These are phyloP conservation scores for Antheraea yamamai DNA, from an alignment of 2,888 invertebrate genomes.

Conservation along the genomic window DNA sequence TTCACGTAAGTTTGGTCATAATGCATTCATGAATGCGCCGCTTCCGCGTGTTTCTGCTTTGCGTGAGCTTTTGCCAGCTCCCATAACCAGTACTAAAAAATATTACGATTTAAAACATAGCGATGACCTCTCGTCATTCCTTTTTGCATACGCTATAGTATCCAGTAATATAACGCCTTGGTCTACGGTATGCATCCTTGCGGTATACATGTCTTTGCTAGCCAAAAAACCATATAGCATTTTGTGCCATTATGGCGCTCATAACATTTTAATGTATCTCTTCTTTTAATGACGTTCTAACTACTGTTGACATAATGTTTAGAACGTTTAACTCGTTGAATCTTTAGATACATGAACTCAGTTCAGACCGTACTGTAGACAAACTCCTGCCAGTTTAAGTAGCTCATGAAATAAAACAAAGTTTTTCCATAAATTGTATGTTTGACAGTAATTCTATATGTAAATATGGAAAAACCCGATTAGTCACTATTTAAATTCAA, in stretches of 20 bases:
- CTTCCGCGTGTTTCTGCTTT: too few species aligned
- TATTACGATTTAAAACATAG: too few species aligned
- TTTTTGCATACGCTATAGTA: too few species aligned
- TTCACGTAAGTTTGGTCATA: too few species aligned
- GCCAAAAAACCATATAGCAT: not conserved
- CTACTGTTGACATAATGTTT: not conserved
- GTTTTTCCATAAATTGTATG: not conserved
- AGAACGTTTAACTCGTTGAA: not conserved
- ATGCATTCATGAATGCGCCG: too few species aligned
- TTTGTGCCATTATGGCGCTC: not conserved
- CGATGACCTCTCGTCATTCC: not conserved
- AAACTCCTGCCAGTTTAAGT: not conserved
- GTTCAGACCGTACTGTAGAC: not conserved
- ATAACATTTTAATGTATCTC: not conserved
- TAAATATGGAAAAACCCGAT: not conserved
- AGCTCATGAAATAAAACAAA: not conserved
- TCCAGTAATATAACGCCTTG: too few species aligned
- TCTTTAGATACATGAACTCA: not conserved
- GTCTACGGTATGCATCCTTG: too few species aligned
- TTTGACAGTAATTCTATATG: not conserved
- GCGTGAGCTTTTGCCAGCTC: too few species aligned
- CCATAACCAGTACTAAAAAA: too few species aligned
- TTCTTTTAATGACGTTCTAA: not conserved
- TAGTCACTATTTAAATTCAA: constrained; percentile 9
- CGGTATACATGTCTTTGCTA: too few species aligned